phyloP scores from a whole-genome alignment of 2,888 invertebrate genomes.

The Stenoptilia bipunctidactyla region DNA sequence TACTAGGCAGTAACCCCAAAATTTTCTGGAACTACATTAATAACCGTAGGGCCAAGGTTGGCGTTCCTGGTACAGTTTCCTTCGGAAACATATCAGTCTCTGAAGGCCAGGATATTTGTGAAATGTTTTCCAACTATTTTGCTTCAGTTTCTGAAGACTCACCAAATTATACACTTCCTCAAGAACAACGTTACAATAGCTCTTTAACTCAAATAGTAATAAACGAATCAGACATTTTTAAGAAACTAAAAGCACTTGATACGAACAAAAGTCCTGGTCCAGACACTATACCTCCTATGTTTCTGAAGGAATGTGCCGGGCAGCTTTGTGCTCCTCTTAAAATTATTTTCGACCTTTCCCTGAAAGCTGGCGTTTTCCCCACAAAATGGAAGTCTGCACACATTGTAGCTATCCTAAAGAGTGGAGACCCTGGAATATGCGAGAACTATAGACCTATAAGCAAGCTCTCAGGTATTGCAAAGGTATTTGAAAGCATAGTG shows the following conservation, averaged over 20 bases:
- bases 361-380: constrained; percentile 3
- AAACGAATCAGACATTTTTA: too few relatives aligned
- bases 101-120: constrained; percentile 5
- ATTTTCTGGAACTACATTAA: too few relatives aligned
- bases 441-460: constrained; percentile 7
- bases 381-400: constrained; percentile 6
- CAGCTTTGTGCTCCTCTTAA: background rate
- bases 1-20: too few relatives aligned
- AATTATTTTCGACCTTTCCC: constrained; percentile 2
- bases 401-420: constrained; percentile 5
- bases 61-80: too few relatives aligned
- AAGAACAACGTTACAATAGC: too few relatives aligned
- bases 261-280: constrained; percentile 1
- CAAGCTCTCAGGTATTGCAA: constrained; percentile 2
- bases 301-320: constrained; percentile 1
- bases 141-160: constrained; percentile 6
- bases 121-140: constrained; percentile 11
- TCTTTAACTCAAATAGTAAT: background rate
- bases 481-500: constrained; percentile 2
- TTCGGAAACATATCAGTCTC: too few relatives aligned
- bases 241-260: constrained; percentile 4
- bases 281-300: constrained; percentile 3
- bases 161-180: too few relatives aligned
- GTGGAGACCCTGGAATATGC: constrained; percentile 2
- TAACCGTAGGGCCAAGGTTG: too few relatives aligned